Evolutionary conservation across 2,113 vertebrate species (phyloP).

Genomic region (Pachycephala philippinensis): DNA sequence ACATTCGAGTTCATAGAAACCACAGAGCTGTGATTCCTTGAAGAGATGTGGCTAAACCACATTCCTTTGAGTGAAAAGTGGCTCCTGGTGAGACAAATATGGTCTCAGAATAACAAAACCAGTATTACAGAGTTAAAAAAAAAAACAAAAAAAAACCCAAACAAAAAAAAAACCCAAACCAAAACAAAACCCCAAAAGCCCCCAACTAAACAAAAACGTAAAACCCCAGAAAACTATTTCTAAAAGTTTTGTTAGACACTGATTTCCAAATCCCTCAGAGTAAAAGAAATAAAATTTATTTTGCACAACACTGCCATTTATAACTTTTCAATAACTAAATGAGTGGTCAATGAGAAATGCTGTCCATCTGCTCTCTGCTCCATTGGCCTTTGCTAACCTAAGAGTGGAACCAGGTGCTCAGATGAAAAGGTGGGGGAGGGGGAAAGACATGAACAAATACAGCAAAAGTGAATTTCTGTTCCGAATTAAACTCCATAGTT

Average conservation of each 20-base stretch:
- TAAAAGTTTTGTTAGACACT: background rate
- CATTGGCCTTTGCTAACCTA: background rate
- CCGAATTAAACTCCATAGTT: background rate
- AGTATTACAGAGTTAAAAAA: background rate
- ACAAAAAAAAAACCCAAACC: background rate
- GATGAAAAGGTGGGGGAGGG: background rate
- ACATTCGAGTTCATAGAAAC: conserved; percentile 28
- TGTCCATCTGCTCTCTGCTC: background rate
- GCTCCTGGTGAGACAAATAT: background rate
- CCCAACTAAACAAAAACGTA: fast-evolving
- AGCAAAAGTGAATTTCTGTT: background rate
- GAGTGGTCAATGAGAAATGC: background rate
- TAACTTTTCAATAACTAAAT: background rate
- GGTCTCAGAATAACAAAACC: background rate
- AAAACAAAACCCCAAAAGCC: too few species aligned
- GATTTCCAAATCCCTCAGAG: background rate
- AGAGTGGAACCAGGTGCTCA: background rate
- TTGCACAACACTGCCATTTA: background rate
- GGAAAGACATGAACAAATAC: background rate
- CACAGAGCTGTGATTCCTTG: background rate
- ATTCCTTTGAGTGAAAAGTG: conserved; percentile 18
- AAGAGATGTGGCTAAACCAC: conserved; percentile 1
- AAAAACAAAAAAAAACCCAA: background rate
- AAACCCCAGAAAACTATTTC: background rate
- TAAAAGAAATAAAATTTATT: background rate